Evolutionary conservation across 2,113 vertebrate genomes (phyloP), one percentile per base, ranked within the genome.

Genomic region (Psittacara wagleri): DNA sequence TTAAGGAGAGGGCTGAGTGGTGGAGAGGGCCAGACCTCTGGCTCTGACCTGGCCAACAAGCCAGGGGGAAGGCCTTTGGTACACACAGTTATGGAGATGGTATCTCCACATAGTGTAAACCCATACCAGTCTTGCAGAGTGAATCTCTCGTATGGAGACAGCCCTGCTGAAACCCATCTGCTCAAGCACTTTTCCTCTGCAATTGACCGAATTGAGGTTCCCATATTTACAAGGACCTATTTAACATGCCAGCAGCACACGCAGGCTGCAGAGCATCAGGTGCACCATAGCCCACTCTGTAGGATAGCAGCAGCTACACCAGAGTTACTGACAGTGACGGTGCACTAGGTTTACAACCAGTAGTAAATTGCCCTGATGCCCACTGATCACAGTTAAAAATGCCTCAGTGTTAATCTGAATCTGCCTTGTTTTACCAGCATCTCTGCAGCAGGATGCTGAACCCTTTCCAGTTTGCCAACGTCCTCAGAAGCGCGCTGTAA

Each of bases 381-480:
- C 63, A 13, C 73, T 2, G 24, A 59, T 61, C 90, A 44, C 39
- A 4, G 54, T 27, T 80, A 62, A 62, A 85, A 69, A 66, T 1
- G 10, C 39, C 72, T 59, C 31, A 2, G 22, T 24, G 39, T 74
- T 74, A 63, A 55, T 39, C 73, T 83, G 92, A 55, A 63, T 83
- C 87, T 91, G 46, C 59, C 75, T 7, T 8, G 46, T 35, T 91
- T 86, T 86, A 88, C 63, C 70, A 52, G 23, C 77, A 64, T 59
- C 61, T 66, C 75, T 83, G 51, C 66, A 82, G 76, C 64, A 61
- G 79, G 37, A 64, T 63, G 76, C 92, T 59, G 80, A 95, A 37
- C 76, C 37, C 90, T 82, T 88, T 86, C 79, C 85, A 78, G 72
- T 94, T 95, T 86, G 83, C 93, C 92, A 94, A 48, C 44, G 37